Percentiles rank a stretch among this genome's conserved stretches.
Evolutionary conservation across 2,888 invertebrate species (phyloP).

Genomic region (Gisinianus flammeolus): DNA sequence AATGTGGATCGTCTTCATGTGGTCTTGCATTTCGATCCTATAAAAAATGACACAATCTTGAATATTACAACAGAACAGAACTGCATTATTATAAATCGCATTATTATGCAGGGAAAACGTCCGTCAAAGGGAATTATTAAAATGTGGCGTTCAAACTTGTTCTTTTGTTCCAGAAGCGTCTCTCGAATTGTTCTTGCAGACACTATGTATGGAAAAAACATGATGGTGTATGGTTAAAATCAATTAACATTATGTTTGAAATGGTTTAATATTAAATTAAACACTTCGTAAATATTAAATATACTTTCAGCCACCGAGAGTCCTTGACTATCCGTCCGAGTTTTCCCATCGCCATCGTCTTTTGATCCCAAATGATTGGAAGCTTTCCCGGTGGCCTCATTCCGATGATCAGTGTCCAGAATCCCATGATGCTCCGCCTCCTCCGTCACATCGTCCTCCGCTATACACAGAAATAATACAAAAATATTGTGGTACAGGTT

Average conservation of each 20-base stretch:
- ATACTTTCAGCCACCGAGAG: constrained; percentile 45
- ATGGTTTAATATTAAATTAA: background rate
- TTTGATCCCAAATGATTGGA: no score
- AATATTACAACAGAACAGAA: background rate
- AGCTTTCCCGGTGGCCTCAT: no score
- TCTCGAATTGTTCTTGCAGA: constrained; percentile 50
- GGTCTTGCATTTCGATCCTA: constrained; percentile 52
- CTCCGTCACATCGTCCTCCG: constrained; percentile 32
- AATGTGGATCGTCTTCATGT: constrained; percentile 50
- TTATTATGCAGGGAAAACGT: background rate
- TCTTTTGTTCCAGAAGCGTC: constrained; percentile 50
- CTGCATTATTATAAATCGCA: background rate
- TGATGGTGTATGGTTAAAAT: no score
- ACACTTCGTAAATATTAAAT: background rate
- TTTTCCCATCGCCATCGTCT: background rate
- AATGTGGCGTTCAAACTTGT: constrained; percentile 47
- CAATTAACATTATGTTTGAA: no score
- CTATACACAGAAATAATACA: constrained; percentile 1
- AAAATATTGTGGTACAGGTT: background rate
- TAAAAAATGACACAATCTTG: background rate
- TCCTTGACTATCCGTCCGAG: constrained; percentile 12
- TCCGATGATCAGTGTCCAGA: background rate
- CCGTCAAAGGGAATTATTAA: no score
- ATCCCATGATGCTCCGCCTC: constrained; percentile 19
- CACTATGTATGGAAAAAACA: constrained; percentile 34